These are phyloP conservation scores for Tetragnatha versicolor DNA, from an alignment of 1,140 invertebrate species.

Conservation along the genomic window DNA sequence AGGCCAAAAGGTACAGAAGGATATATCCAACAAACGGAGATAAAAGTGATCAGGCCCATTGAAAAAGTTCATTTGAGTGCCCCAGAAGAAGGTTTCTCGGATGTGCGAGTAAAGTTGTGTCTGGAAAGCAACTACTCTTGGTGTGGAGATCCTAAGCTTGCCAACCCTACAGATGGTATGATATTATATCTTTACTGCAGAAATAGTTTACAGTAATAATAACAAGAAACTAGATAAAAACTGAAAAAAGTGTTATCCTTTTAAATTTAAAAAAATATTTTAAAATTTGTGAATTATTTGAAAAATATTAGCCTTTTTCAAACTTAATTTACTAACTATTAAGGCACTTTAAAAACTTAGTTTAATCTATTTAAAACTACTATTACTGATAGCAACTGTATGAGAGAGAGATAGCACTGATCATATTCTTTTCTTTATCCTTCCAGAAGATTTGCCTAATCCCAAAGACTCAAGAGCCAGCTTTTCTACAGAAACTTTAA, in stretches of 20 bases:
- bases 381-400: not conserved
- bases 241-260: not conserved
- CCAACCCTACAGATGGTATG: constrained; percentile 54
- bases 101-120: constrained; percentile 79
- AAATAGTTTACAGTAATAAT: not conserved
- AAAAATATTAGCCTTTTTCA: not conserved
- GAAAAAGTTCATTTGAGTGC: constrained; percentile 65
- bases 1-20: constrained; percentile 40
- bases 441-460: constrained; percentile 77
- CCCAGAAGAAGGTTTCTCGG: constrained; percentile 58
- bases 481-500: constrained; percentile 77
- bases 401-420: too few species aligned
- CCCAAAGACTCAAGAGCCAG: constrained; percentile 76
- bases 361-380: not conserved
- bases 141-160: constrained; percentile 72
- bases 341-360: not conserved
- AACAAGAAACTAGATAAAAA: too few species aligned
- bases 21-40: constrained; percentile 54
- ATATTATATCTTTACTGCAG: not conserved
- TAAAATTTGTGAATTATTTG: not conserved
- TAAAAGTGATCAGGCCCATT: constrained; percentile 43
- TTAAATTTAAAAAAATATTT: too few species aligned
- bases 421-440: not conserved
- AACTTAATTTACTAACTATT: not conserved
- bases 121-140: constrained; percentile 77